phyloP scores from a whole-genome alignment of 2,113 vertebrate species.

The Planiliza haematocheilus region DNA sequence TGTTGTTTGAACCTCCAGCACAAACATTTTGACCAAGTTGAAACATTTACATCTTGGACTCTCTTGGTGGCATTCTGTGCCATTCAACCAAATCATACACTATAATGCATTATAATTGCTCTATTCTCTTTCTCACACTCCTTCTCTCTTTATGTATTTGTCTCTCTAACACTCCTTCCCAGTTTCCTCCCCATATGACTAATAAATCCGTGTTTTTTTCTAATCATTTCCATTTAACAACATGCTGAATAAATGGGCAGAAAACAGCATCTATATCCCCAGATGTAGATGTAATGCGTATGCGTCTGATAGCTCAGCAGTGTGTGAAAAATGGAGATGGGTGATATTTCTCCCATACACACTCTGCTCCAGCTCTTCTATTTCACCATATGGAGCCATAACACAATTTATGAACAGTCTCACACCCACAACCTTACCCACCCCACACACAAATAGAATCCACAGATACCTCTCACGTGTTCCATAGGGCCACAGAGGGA shows the following conservation, averaged over 20 bases:
- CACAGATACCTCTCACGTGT: too few relatives aligned
- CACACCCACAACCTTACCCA: slow-evolving; percentile 17
- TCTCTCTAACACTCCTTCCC: too few relatives aligned
- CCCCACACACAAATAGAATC: slow-evolving; percentile 7
- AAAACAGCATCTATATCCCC: slow-evolving; percentile 49
- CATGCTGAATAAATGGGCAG: slow-evolving; percentile 38
- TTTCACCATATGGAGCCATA: slow-evolving; percentile 66
- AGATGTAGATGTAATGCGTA: slow-evolving; percentile 25
- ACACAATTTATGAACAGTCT: slow-evolving; percentile 44
- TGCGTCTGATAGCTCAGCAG: slow-evolving; percentile 17
- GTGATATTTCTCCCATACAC: slow-evolving; percentile 60
- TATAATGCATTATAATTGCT: too few relatives aligned
- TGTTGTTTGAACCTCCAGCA: too few relatives aligned
- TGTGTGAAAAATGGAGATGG: slow-evolving; percentile 53
- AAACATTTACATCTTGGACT: too few relatives aligned
- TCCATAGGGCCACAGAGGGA: neutral
- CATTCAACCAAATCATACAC: too few relatives aligned
- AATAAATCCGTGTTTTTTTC: too few relatives aligned
- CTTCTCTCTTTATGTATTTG: too few relatives aligned
- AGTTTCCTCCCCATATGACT: too few relatives aligned
- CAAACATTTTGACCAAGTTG: too few relatives aligned
- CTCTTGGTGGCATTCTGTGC: too few relatives aligned
- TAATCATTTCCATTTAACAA: slow-evolving; percentile 42
- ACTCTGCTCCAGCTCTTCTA: slow-evolving; percentile 47
- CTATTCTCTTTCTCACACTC: too few relatives aligned